These are phyloP conservation scores for Leptinotarsa defecta DNA, from an alignment of 1,140 invertebrate species.

Conservation along the genomic window DNA sequence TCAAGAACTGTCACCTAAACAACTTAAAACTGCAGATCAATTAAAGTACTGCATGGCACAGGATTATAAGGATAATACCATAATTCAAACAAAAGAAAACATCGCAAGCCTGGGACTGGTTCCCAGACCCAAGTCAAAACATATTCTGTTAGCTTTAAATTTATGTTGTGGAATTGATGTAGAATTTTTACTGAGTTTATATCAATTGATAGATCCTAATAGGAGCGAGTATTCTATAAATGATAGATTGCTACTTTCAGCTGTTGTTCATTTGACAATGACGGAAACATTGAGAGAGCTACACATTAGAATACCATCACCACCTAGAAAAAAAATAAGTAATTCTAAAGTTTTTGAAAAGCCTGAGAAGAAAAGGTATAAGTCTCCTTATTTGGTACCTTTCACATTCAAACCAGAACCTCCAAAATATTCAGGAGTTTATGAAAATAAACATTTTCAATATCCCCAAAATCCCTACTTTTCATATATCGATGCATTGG, in stretches of 20 bases:
- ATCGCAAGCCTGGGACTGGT: conserved; percentile 47
- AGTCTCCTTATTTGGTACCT: conserved; percentile 47
- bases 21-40: conserved; percentile 43
- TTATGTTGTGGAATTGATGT: conserved; percentile 43
- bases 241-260: conserved; percentile 47
- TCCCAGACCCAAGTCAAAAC: conserved; percentile 38
- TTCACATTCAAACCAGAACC: conserved; percentile 40
- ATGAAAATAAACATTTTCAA: conserved; percentile 46
- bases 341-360: conserved; percentile 3
- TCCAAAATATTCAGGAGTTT: conserved; percentile 41
- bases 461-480: conserved; percentile 51
- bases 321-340: conserved; percentile 36
- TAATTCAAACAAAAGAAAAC: conserved; percentile 37
- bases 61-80: conserved; percentile 39
- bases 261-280: conserved; percentile 50
- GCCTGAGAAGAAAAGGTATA: conserved; percentile 30
- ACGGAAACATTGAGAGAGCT: conserved; percentile 48
- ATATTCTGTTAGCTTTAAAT: conserved; percentile 43
- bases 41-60: conserved; percentile 40
- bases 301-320: conserved; percentile 52
- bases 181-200: conserved; percentile 51
- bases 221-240: conserved; percentile 38
- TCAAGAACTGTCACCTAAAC: conserved; percentile 50
- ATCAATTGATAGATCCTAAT: conserved; percentile 45
- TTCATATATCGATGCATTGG: conserved; percentile 40